These are phyloP conservation scores for Pocota personata DNA, from an alignment of 2,888 invertebrate genomes.

Conservation along the genomic window DNA sequence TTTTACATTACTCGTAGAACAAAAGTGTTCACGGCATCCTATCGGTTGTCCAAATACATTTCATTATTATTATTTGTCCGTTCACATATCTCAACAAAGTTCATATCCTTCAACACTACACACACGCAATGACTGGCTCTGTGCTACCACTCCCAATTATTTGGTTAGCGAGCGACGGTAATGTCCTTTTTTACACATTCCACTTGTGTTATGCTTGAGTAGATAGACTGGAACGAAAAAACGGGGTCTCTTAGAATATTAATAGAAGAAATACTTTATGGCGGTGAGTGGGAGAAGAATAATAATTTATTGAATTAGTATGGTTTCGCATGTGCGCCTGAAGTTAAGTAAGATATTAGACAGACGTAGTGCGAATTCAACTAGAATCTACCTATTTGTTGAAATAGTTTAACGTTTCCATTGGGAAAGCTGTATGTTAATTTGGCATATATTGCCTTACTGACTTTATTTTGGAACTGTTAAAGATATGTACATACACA, in stretches of 20 bases:
- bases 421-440: too few species aligned
- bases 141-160: constrained; percentile 27
- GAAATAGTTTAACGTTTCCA: too few species aligned
- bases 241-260: background rate
- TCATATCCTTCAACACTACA: constrained; percentile 35
- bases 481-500: too few species aligned
- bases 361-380: background rate
- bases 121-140: background rate
- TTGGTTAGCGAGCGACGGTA: background rate
- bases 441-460: too few species aligned
- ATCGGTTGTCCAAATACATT: constrained; percentile 41
- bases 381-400: background rate
- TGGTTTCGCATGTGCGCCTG: background rate
- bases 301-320: background rate
- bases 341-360: background rate
- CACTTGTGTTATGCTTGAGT: constrained; percentile 18
- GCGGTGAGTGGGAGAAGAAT: background rate
- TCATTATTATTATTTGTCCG: constrained; percentile 40
- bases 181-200: constrained; percentile 17
- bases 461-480: too few species aligned
- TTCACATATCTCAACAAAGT: constrained; percentile 23
- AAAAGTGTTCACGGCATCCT: constrained; percentile 20
- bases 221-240: background rate
- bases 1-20: constrained; percentile 9
- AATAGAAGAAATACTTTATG: background rate